Conservation (phyloP, 1,140 invertebrate genomes). For the Microplitis mediator region DNA sequence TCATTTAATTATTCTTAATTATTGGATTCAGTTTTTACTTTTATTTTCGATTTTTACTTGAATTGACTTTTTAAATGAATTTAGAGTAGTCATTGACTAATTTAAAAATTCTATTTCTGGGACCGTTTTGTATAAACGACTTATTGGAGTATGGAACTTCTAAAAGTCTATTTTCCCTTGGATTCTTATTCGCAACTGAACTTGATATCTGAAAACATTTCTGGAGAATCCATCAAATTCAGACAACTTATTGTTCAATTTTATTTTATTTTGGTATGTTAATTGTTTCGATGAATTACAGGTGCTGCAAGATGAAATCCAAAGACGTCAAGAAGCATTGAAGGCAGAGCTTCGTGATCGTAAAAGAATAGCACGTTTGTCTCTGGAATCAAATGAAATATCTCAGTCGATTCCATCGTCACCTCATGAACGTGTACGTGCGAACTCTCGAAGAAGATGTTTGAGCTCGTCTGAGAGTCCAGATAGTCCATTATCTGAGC, state of each 20-base stretch:
- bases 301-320: constrained; percentile 73
- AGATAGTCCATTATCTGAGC: constrained; percentile 61
- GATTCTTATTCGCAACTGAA: no score
- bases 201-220: not conserved
- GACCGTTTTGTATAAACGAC: no score
- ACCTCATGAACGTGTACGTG: constrained; percentile 46
- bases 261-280: not conserved
- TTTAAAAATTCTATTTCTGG: not conserved
- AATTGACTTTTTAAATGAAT: no score
- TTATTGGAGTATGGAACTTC: no score
- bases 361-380: constrained; percentile 46
- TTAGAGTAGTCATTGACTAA: not conserved
- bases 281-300: constrained; percentile 41
- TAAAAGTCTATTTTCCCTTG: no score
- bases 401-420: constrained; percentile 54
- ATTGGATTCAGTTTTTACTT: no score
- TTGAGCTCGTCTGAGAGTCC: constrained; percentile 56
- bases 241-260: not conserved
- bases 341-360: constrained; percentile 65
- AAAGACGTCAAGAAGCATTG: constrained; percentile 70
- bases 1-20: no score
- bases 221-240: not conserved
- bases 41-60: no score
- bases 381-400: constrained; percentile 38
- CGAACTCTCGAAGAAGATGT: constrained; percentile 46